These are phyloP conservation scores for Junco hyemalis DNA, from an alignment of 2,113 vertebrate genomes.

Conservation along the genomic window DNA sequence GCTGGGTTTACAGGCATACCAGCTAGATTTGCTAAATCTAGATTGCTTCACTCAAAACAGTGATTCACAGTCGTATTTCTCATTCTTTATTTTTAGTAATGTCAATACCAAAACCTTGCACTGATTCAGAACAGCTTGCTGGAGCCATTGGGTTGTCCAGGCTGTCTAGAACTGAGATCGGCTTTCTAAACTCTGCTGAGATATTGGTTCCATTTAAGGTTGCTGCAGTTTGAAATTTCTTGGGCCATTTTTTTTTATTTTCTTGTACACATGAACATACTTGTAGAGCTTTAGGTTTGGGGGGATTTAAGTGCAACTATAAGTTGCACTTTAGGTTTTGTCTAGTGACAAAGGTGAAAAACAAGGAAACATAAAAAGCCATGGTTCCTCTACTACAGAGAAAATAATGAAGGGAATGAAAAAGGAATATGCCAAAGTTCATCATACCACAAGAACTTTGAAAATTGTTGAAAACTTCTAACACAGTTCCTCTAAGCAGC, in stretches of 20 bases:
- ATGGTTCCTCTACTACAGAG: neutral
- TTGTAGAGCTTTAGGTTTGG: neutral
- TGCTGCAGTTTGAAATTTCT: neutral
- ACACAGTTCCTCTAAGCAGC: neutral
- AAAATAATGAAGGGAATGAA: neutral
- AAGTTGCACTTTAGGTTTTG: neutral
- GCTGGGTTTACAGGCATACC: neutral
- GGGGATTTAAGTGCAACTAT: neutral
- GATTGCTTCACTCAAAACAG: neutral
- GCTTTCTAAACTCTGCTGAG: neutral
- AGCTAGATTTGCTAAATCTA: constrained; percentile 6
- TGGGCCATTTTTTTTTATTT: neutral
- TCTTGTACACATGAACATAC: neutral
- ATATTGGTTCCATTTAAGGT: neutral
- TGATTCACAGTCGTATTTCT: constrained; percentile 36
- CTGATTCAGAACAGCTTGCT: constrained; percentile 14
- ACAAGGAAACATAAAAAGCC: neutral
- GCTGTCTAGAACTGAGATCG: neutral
- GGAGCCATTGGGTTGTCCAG: neutral
- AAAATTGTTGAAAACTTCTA: neutral
- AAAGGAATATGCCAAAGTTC: neutral
- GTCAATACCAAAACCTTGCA: neutral
- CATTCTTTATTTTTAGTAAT: constrained; percentile 22
- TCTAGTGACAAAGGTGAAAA: neutral
- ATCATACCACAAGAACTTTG: neutral